Conservation (phyloP, 2,888 invertebrate genomes). For the Alsophila aescularia region DNA sequence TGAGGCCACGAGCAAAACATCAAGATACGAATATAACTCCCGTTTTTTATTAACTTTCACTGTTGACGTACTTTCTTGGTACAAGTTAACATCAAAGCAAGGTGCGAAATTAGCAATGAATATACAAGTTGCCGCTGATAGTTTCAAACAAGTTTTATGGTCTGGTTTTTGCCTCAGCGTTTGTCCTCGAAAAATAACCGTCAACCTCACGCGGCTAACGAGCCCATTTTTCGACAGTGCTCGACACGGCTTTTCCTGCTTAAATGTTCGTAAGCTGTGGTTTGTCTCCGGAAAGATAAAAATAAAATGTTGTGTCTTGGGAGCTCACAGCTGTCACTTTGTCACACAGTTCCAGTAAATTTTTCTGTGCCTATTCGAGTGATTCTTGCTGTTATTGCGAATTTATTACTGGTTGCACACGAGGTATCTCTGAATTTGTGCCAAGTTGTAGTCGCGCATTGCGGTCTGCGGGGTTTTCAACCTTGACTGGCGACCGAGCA, state of each 20-base stretch:
- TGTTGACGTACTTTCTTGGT: conserved; percentile 41
- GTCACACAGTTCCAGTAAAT: neutral
- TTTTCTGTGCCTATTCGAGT: conserved; percentile 10
- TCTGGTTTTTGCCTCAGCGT: conserved; percentile 65
- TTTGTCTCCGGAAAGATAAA: conserved; percentile 42
- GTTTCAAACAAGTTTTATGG: conserved; percentile 63
- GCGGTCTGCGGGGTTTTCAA: conserved; percentile 73
- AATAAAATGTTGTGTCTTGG: conserved; percentile 16
- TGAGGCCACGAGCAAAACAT: conserved; percentile 48
- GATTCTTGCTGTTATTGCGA: conserved; percentile 29
- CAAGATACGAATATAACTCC: conserved; percentile 41
- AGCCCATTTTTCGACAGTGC: conserved; percentile 51
- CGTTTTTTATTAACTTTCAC: conserved; percentile 48
- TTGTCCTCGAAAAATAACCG: conserved; percentile 81
- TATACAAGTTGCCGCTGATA: conserved; percentile 44
- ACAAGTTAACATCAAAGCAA: conserved; percentile 40
- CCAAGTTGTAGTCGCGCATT: conserved; percentile 63
- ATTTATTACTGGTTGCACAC: conserved; percentile 46
- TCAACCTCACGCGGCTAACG: conserved; percentile 62
- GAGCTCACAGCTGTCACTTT: neutral
- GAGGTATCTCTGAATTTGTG: conserved; percentile 61
- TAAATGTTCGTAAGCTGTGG: conserved; percentile 33
- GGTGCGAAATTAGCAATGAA: conserved; percentile 49
- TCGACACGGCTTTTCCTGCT: conserved; percentile 39
- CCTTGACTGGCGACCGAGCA: conserved; percentile 73